Percentiles rank a stretch among this genome's conserved stretches.
Evolutionary conservation across 2,888 invertebrate species (phyloP).

Genomic region (Drosophila imparisetae): DNA sequence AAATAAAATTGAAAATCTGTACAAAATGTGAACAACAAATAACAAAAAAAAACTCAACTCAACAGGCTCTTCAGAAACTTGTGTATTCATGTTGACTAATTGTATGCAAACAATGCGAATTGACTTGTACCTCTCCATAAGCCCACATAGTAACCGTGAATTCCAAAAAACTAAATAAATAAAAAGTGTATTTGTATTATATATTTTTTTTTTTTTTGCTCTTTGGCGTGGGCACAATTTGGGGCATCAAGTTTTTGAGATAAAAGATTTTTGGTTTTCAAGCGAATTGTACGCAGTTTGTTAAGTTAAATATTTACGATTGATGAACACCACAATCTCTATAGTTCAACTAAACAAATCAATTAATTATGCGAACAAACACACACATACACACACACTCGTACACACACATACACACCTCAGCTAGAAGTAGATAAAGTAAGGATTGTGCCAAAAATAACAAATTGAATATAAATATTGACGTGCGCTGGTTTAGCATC

Average conservation of each 20-base stretch:
- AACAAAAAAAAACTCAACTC: conserved; percentile 37
- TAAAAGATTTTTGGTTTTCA: conserved; percentile 31
- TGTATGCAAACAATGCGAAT: conserved; percentile 50
- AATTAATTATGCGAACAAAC: conserved; percentile 68
- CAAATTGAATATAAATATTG: conserved; percentile 66
- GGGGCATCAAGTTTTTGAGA: conserved; percentile 52
- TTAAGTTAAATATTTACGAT: conserved; percentile 73
- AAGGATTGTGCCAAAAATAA: conserved; percentile 71
- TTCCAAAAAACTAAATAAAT: conserved; percentile 6
- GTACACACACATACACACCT: conserved; percentile 4
- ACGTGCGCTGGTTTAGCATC: conserved; percentile 40
- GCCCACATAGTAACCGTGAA: conserved; percentile 56
- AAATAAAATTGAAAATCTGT: conserved; percentile 23
- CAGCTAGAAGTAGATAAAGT: conserved; percentile 45
- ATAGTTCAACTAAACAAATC: conserved; percentile 74
- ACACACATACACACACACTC: conserved; percentile 19
- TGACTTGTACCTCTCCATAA: conserved; percentile 35
- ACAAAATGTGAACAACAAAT: conserved; percentile 41
- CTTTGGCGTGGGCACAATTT: conserved; percentile 50
- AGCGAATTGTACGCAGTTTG: conserved; percentile 62
- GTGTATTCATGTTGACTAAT: conserved; percentile 75
- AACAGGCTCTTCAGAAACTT: conserved; percentile 57
- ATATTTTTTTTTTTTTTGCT: background rate
- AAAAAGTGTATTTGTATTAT: conserved; percentile 11
- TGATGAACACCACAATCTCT: conserved; percentile 57